Conservation (phyloP, 2,888 invertebrate species). For the Drosophila nigritarsus region DNA sequence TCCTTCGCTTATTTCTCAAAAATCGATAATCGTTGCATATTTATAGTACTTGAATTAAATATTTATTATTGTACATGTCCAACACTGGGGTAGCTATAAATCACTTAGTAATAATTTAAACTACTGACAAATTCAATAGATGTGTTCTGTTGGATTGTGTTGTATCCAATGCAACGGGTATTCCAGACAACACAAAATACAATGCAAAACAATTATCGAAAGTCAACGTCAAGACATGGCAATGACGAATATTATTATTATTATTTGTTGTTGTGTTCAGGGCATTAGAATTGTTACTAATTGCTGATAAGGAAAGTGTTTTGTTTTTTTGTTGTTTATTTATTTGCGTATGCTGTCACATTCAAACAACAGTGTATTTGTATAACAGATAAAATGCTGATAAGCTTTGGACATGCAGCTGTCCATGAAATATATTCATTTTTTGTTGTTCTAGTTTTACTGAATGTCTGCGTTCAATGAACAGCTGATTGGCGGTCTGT, state of each 20-base stretch:
- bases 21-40: constrained; percentile 16
- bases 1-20: not conserved
- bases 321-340: constrained; percentile 6
- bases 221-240: constrained; percentile 22
- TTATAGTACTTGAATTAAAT: not conserved
- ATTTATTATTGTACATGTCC: not conserved
- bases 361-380: not conserved
- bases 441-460: not conserved
- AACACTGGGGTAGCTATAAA: constrained; percentile 22
- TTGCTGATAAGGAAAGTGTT: constrained; percentile 54
- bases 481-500: not conserved
- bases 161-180: constrained; percentile 16
- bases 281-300: constrained; percentile 46
- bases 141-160: constrained; percentile 12
- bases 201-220: constrained; percentile 1
- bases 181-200: constrained; percentile 7
- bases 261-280: constrained; percentile 3
- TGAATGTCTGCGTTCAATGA: not conserved
- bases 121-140: constrained; percentile 50
- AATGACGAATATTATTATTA: not conserved
- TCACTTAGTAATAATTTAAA: constrained; percentile 47
- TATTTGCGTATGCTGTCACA: constrained; percentile 20
- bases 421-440: not conserved
- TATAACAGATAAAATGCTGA: constrained; percentile 22
- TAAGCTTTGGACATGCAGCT: constrained; percentile 13